A percentile compares a stretch with the other conserved stretches of the same genome.
Conservation (phyloP, 1,140 invertebrate species). For the Meloidogyne hapla region DNA sequence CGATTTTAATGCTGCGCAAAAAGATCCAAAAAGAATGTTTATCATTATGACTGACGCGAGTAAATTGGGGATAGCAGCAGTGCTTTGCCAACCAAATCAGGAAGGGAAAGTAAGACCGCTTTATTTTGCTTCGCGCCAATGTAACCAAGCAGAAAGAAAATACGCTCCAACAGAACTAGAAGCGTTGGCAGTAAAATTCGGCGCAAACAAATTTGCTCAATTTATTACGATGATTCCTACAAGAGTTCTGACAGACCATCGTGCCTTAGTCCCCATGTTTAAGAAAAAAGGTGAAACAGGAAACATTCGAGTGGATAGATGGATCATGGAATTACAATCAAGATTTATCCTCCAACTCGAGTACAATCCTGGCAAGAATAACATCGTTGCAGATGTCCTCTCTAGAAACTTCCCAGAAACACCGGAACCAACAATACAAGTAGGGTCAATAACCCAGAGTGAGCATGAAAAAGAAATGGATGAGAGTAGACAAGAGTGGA, state of each 20-base stretch:
- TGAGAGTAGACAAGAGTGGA: constrained; percentile 19
- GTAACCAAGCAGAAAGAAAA: constrained; percentile 6
- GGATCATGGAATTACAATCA: constrained; percentile 19
- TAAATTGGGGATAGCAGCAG: constrained; percentile 32
- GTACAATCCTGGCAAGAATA: constrained; percentile 26
- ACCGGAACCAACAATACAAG: neutral
- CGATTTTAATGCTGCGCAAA: constrained; percentile 19
- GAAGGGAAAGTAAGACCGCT: constrained; percentile 29
- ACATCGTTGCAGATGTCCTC: constrained; percentile 27
- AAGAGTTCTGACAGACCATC: constrained; percentile 32
- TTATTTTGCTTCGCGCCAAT: constrained; percentile 1
- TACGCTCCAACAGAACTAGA: constrained; percentile 33
- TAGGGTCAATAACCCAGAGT: neutral
- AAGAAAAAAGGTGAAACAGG: constrained; percentile 10
- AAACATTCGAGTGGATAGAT: constrained; percentile 20
- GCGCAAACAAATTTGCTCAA: constrained; percentile 26
- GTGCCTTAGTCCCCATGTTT: constrained; percentile 21
- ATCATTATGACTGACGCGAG: constrained; percentile 45
- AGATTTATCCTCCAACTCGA: constrained; percentile 7
- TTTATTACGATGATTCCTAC: constrained; percentile 18
- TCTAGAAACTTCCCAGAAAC: neutral
- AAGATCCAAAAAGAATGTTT: constrained; percentile 33
- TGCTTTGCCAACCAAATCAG: constrained; percentile 44
- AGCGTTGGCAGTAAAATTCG: constrained; percentile 27
- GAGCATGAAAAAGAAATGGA: neutral